Evolutionary conservation across 2,113 vertebrate genomes (phyloP).

Genomic region (Gasterosteus aculeatus): DNA sequence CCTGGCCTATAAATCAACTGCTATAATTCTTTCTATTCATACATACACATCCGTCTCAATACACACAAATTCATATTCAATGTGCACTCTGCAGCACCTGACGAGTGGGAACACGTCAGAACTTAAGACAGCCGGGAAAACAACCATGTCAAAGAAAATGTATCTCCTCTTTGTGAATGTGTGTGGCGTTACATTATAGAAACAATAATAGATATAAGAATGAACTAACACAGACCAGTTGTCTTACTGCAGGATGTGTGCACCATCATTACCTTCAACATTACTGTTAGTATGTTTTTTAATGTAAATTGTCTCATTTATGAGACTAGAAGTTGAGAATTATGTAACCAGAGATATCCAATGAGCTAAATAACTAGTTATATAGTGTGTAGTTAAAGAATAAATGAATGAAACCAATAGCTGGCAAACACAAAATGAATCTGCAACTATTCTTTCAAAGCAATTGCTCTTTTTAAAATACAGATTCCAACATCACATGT

Average conservation of each 20-base stretch:
- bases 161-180: neutral
- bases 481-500: neutral
- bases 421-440: neutral
- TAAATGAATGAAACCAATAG: neutral
- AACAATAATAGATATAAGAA: too few relatives aligned
- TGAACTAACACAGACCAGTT: neutral
- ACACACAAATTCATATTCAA: neutral
- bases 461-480: neutral
- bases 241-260: neutral
- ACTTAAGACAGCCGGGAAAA: neutral
- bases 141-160: neutral
- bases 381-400: neutral
- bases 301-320: slow-evolving; percentile 18
- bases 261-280: neutral
- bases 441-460: neutral
- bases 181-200: neutral
- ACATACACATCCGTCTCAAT: slow-evolving; percentile 43
- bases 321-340: neutral
- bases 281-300: neutral
- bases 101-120: slow-evolving; percentile 5
- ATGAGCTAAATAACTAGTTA: neutral
- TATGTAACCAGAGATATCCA: neutral
- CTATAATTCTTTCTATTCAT: slow-evolving; percentile 32
- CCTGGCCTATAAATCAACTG: slow-evolving; percentile 32
- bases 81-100: slow-evolving; percentile 6